Conservation (phyloP, 2,797 vertebrate genomes). For the Danio jaintianensis region DNA sequence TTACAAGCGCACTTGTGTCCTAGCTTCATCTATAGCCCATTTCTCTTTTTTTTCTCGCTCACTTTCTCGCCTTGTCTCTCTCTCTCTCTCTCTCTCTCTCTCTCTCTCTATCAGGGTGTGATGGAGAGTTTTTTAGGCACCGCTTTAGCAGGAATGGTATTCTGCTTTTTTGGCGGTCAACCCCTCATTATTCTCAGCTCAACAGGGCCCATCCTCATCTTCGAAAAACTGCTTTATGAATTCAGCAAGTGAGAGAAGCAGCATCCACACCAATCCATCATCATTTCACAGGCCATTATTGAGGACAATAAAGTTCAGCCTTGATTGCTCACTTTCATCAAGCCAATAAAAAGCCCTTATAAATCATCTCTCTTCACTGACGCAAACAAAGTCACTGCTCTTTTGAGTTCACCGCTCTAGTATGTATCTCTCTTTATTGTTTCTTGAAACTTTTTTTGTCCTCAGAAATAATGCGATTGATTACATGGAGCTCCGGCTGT, state of each 20-base stretch:
- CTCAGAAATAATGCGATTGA: conserved; percentile 89
- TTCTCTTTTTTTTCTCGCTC: not conserved
- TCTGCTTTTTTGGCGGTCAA: conserved; percentile 93
- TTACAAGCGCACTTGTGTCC: not conserved
- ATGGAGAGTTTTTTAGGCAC: conserved; percentile 99
- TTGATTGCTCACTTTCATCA: conserved; percentile 37
- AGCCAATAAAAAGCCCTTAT: conserved; percentile 2
- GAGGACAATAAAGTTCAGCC: conserved; percentile 26
- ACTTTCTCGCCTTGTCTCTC: not conserved
- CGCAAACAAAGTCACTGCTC: conserved; percentile 9
- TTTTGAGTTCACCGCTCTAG: not conserved
- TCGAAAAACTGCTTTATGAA: conserved; percentile 96
- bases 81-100: not conserved
- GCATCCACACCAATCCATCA: not conserved
- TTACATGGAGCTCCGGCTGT: conserved; percentile 98
- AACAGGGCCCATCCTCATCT: conserved; percentile 98
- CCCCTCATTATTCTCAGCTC: conserved; percentile 99
- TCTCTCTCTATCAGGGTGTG: conserved; percentile 82
- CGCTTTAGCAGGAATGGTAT: conserved; percentile 89
- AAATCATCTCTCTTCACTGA: conserved; percentile 30
- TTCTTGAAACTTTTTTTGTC: conserved; percentile 4
- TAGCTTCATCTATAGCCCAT: not conserved
- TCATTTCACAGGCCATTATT: conserved; percentile 24
- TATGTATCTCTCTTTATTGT: conserved; percentile 8
- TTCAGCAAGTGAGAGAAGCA: conserved; percentile 93